Evolutionary conservation across 2,888 invertebrate genomes (phyloP), one percentile per base, ranked within the genome.

Genomic region (Frankliniella fusca): DNA sequence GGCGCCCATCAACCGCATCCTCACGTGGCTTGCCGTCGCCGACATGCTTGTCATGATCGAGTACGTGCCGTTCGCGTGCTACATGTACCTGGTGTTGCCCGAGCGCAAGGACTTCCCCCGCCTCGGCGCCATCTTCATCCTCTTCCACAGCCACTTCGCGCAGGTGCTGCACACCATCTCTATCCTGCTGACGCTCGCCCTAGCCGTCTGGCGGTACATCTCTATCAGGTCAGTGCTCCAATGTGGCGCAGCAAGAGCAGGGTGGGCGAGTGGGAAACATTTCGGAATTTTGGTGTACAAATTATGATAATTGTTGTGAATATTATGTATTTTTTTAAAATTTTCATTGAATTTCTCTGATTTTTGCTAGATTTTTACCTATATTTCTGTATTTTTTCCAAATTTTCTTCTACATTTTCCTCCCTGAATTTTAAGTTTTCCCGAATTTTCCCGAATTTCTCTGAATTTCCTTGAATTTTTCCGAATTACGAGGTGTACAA

Each of bases 1-100:
- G 82, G 94, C 96, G 0, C 95, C 97, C 1, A 96, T 96, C 85
- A 97, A 97, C 88, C 90, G 94, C 79, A 94, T 97, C 82, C 90
- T 97, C 81, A 95, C 95, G 84, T 93, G 94, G 88, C 88, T 97
- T 82, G 97, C 97, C 0, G 94, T 95, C 0, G 94, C 96, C 1
- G 97, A 97, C 87, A 93, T 97, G 88, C 91, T 96, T 85, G 94
- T 97, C 49, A 97, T 97, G 93, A 88, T 96, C 87, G 96, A 96
- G 86, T 95, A 95, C 87, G 92, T 95, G 84, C 94, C 94, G 7
- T 94, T 93, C 86, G 92, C 93, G 8, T 90, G 92, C 81, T 93
- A 94, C 87, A 92, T 91, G 86, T 91, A 92, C 86, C 89, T 93
- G 86, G 90, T 93, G 83, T 88, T 92, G 80, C 92, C 92, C 0